Evolutionary conservation across 2,888 invertebrate species (phyloP).

Genomic region (Cataglyphis cursor): DNA sequence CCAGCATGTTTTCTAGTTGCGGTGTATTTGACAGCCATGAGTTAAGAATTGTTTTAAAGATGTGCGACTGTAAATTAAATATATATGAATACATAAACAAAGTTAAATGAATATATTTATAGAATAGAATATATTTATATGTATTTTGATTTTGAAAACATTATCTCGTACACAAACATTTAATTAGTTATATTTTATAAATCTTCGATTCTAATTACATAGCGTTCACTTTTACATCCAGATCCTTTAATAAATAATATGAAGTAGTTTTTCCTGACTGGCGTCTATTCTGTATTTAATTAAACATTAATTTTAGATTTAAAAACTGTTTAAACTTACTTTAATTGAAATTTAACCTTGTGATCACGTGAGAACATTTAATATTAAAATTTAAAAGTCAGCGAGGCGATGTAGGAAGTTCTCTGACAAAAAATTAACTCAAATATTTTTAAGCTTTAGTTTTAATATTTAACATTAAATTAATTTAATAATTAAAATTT

Average conservation of each 20-base stretch:
- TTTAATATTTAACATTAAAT: neutral
- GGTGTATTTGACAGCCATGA: slow-evolving; percentile 89
- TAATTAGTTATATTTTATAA: neutral
- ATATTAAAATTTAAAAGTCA: neutral
- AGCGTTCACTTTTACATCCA: neutral
- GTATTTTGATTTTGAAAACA: neutral
- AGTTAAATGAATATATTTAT: neutral
- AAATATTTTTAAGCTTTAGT: neutral
- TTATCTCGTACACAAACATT: neutral
- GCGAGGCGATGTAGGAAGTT: neutral
- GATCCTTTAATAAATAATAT: neutral
- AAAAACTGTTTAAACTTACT: neutral
- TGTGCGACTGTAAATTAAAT: slow-evolving; percentile 86
- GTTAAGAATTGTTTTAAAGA: slow-evolving; percentile 91
- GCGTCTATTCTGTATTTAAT: neutral
- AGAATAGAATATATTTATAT: neutral
- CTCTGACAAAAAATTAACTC: neutral
- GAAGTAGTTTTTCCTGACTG: neutral
- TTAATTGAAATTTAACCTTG: neutral
- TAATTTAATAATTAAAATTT: neutral
- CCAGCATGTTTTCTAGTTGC: slow-evolving; percentile 75
- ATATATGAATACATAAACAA: neutral
- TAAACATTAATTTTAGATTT: neutral
- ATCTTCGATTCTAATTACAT: neutral
- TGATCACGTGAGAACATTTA: neutral